A percentile compares a stretch with the other conserved stretches of the same genome.
Conservation (phyloP, 1,140 invertebrate species). For the Leguminivora glycinivorella region DNA sequence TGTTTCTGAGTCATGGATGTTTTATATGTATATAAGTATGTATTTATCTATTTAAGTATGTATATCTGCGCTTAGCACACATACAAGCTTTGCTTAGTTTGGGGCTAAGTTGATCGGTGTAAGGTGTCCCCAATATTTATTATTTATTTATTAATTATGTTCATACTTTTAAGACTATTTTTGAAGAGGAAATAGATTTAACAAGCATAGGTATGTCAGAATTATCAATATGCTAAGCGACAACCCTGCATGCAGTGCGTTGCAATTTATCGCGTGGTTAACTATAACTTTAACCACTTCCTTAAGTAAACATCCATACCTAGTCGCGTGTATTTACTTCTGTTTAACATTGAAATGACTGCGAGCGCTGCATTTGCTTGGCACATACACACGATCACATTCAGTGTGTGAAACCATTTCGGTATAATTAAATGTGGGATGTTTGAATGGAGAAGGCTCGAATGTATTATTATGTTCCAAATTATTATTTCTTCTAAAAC, state of each 20-base stretch:
- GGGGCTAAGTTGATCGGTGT: too few species aligned
- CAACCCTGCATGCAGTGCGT: constrained; percentile 12
- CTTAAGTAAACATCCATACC: constrained; percentile 18
- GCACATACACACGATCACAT: neutral
- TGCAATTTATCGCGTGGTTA: constrained; percentile 27
- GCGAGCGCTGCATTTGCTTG: constrained; percentile 6
- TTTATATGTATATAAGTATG: too few species aligned
- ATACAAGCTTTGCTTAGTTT: too few species aligned
- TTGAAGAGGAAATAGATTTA: too few species aligned
- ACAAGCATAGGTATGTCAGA: neutral
- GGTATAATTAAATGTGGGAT: neutral
- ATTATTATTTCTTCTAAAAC: too few species aligned
- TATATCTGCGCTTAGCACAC: too few species aligned
- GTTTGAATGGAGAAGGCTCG: neutral
- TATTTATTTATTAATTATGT: too few species aligned
- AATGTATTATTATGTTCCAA: too few species aligned
- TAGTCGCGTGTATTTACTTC: neutral
- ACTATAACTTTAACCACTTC: constrained; percentile 21
- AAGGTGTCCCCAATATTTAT: too few species aligned
- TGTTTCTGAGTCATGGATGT: too few species aligned
- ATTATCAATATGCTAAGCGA: neutral
- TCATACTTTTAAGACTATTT: too few species aligned
- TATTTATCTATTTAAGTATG: too few species aligned
- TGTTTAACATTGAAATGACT: constrained; percentile 11
- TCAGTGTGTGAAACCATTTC: neutral